Percentiles rank a stretch among this genome's conserved stretches.
phyloP scores from a whole-genome alignment of 1,140 invertebrate species.

The Macrotrachela quadricornifera region DNA sequence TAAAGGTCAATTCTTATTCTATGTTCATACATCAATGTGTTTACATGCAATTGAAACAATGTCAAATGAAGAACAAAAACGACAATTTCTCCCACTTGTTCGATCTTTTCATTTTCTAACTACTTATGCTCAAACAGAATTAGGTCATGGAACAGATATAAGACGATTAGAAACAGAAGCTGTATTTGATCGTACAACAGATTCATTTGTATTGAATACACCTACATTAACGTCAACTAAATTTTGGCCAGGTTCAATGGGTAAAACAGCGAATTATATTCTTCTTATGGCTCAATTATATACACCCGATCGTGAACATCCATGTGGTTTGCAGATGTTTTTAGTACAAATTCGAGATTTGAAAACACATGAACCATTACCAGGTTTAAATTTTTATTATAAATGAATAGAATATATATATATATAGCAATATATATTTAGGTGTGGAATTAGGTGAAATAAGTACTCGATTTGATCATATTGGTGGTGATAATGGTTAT shows the following conservation, averaged over 20 bases:
- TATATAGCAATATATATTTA: background rate
- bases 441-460: too few relatives aligned
- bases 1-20: too few relatives aligned
- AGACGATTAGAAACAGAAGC: conserved; percentile 70
- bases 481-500: conserved; percentile 72
- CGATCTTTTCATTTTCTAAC: too few relatives aligned
- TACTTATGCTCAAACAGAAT: conserved; percentile 83
- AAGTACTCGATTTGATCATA: conserved; percentile 27
- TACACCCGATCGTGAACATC: conserved; percentile 52
- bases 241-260: conserved; percentile 84
- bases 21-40: too few relatives aligned
- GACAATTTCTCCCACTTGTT: too few relatives aligned
- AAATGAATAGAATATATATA: too few relatives aligned
- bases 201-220: conserved; percentile 67
- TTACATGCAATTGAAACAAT: too few relatives aligned
- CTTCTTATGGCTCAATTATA: conserved; percentile 61
- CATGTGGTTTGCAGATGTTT: conserved; percentile 72
- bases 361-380: conserved; percentile 58
- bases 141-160: conserved; percentile 75
- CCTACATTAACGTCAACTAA: conserved; percentile 67
- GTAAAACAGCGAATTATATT: conserved; percentile 70
- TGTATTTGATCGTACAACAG: conserved; percentile 55
- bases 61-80: too few relatives aligned
- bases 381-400: conserved; percentile 33
- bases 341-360: conserved; percentile 66